A percentile compares a stretch with the other conserved stretches of the same genome.
phyloP scores from a whole-genome alignment of 2,113 vertebrate species.

The Syngnathus floridae region DNA sequence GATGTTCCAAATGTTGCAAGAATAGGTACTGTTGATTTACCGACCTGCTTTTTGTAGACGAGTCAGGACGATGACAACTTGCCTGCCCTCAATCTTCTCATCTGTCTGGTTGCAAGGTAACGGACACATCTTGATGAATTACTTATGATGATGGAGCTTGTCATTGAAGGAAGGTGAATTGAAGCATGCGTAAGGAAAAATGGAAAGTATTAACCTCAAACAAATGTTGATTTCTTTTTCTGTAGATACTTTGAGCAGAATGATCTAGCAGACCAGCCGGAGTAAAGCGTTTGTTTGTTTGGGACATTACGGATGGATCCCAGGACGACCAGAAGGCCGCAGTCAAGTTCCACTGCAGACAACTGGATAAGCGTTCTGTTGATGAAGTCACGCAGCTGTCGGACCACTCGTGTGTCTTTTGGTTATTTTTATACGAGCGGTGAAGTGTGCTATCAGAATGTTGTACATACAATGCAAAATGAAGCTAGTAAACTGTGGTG shows the following conservation, averaged over 20 bases:
- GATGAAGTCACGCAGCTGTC: neutral
- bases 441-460: neutral
- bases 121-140: neutral
- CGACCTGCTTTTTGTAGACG: slow-evolving; percentile 62
- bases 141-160: too few species aligned
- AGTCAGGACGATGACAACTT: slow-evolving; percentile 82
- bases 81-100: slow-evolving; percentile 88
- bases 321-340: neutral
- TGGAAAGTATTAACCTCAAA: too few species aligned
- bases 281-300: slow-evolving; percentile 11
- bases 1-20: neutral
- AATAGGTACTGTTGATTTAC: neutral
- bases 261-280: slow-evolving; percentile 81
- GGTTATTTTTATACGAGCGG: neutral
- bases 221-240: slow-evolving; percentile 2
- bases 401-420: neutral
- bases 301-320: neutral
- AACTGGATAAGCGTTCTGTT: neutral
- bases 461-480: neutral
- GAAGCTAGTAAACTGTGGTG: slow-evolving; percentile 22
- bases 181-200: neutral
- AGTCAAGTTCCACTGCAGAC: neutral
- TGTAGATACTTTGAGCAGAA: slow-evolving; percentile 91
- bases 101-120: slow-evolving; percentile 96
- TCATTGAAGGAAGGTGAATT: neutral